These are phyloP conservation scores for Azorinus chamasolen DNA, from an alignment of 2,888 invertebrate species.

Conservation along the genomic window DNA sequence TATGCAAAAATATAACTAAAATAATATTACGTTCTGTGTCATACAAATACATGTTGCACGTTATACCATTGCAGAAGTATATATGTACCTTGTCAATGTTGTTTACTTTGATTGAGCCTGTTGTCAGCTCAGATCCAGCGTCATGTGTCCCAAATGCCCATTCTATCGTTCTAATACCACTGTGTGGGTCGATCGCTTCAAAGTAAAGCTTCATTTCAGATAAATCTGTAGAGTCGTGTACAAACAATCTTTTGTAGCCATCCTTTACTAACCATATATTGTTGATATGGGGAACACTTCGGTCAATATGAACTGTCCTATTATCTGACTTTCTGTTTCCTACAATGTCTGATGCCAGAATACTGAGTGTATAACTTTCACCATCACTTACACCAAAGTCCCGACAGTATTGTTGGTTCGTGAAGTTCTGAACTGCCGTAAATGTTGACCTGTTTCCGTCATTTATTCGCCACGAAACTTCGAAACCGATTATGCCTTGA, in stretches of 20 bases:
- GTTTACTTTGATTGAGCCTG: neutral
- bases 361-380: conserved; percentile 43
- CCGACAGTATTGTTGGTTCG: conserved; percentile 46
- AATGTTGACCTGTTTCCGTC: neutral
- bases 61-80: too few species aligned
- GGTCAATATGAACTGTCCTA: conserved; percentile 60
- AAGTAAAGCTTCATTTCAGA: conserved; percentile 64
- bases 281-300: conserved; percentile 59
- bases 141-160: conserved; percentile 66
- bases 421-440: conserved; percentile 30
- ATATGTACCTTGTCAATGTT: too few species aligned
- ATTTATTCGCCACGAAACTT: conserved; percentile 26
- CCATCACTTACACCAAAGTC: conserved; percentile 52
- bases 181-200: conserved; percentile 67
- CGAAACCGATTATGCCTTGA: conserved; percentile 53
- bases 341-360: conserved; percentile 62
- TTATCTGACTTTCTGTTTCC: conserved; percentile 48
- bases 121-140: conserved; percentile 8
- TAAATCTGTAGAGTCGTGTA: conserved; percentile 66
- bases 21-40: too few species aligned
- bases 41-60: too few species aligned
- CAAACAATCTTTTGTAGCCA: conserved; percentile 51
- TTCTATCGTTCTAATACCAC: conserved; percentile 62
- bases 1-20: too few species aligned
- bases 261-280: conserved; percentile 63